Evolutionary conservation across 2,113 vertebrate genomes (phyloP).

Genomic region (Plestiodon gilberti): DNA sequence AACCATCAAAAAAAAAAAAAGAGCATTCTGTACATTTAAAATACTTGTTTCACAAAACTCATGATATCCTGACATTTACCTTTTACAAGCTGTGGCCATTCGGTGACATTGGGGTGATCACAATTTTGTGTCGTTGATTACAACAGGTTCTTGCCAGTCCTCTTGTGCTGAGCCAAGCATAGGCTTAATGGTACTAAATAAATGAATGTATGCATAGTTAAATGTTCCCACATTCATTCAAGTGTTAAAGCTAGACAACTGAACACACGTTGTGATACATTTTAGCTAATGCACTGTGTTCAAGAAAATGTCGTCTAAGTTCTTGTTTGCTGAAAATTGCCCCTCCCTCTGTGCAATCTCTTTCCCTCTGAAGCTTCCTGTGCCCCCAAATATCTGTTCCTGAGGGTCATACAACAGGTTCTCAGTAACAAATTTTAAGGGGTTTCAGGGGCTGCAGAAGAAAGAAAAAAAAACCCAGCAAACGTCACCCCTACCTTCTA

Average conservation of each 20-base stretch:
- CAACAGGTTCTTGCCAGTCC: conserved; percentile 74
- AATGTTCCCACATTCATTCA: conserved; percentile 56
- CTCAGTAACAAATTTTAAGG: no score
- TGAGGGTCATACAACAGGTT: no score
- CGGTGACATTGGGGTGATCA: conserved; percentile 85
- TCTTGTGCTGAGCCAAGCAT: conserved; percentile 76
- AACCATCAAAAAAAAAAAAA: conserved; percentile 18
- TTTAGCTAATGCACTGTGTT: background rate
- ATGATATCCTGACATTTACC: conserved; percentile 69
- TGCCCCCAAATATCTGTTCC: background rate
- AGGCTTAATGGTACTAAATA: conserved; percentile 78
- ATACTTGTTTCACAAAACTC: conserved; percentile 19
- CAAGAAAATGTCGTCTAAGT: background rate
- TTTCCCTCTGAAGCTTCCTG: no score
- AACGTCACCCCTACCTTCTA: no score
- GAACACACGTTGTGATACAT: background rate
- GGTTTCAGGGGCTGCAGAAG: no score
- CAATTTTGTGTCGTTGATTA: conserved; percentile 82
- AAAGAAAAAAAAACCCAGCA: no score
- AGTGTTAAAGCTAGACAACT: conserved; percentile 44
- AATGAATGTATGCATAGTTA: conserved; percentile 75
- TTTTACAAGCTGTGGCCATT: conserved; percentile 88
- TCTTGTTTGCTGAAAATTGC: no score
- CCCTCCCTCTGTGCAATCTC: no score
- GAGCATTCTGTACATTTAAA: conserved; percentile 28